phyloP scores from a whole-genome alignment of 2,113 vertebrate genomes.

The Caloenas nicobarica region DNA sequence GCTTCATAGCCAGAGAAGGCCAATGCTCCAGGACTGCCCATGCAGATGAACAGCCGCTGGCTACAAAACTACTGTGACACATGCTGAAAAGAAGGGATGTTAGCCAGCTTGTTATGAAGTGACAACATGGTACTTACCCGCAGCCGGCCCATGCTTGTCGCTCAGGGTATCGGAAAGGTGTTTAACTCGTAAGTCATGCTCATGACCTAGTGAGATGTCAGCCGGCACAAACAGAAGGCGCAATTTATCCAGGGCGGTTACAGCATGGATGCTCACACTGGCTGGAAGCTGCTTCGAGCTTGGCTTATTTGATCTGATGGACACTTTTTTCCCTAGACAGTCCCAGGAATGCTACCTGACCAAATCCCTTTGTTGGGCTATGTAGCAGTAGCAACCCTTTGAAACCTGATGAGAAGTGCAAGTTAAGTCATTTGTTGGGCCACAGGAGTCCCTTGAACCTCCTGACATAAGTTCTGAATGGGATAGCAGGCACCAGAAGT shows the following conservation, averaged over 20 bases:
- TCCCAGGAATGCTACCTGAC: slow-evolving; percentile 48
- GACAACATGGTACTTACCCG: slow-evolving; percentile 83
- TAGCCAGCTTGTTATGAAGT: slow-evolving; percentile 38
- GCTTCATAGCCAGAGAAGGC: neutral
- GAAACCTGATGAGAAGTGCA: slow-evolving; percentile 59
- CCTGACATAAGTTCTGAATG: neutral
- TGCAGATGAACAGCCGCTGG: neutral
- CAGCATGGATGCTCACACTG: slow-evolving; percentile 66
- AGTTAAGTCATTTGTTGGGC: neutral
- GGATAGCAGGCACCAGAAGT: neutral
- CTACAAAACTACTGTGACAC: neutral
- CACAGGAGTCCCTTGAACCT: neutral
- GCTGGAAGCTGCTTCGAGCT: slow-evolving; percentile 62
- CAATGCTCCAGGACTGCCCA: neutral
- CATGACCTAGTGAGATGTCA: slow-evolving; percentile 87
- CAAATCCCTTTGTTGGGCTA: slow-evolving; percentile 24
- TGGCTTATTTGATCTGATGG: slow-evolving; percentile 20
- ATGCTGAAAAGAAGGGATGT: slow-evolving; percentile 15
- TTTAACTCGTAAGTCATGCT: slow-evolving; percentile 92
- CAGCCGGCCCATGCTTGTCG: slow-evolving; percentile 88
- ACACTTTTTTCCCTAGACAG: neutral
- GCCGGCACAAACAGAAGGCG: slow-evolving; percentile 79
- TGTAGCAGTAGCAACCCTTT: neutral
- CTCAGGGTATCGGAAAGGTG: slow-evolving; percentile 86
- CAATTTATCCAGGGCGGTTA: slow-evolving; percentile 73